Evolutionary conservation across 2,888 invertebrate species (phyloP), one percentile per base, ranked within the genome.

Genomic region (Monoplex corrugatus): DNA sequence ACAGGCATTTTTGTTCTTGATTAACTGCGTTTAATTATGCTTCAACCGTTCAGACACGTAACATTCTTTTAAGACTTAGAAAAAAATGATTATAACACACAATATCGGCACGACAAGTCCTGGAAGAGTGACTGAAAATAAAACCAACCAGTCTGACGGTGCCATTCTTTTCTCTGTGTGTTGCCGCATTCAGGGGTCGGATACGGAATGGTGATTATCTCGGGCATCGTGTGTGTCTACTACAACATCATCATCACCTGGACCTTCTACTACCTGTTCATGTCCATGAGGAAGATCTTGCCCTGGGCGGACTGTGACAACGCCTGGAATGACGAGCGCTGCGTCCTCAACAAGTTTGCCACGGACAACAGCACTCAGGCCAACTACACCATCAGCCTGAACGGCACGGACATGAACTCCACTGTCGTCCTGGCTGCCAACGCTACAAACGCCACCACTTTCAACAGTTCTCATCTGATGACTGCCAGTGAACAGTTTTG

Each of bases 181-280:
- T 78, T 8, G n/a, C 28, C 32, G 23, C 43, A 16, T 43, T 13
- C 91, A 95, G 95, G 95, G 88, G 91, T 96, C 44, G 96, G 96
- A 16, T 95, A 94, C 88, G 95, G 95, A 19, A 95, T 95, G 95
- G 94, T 95, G 45, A 92, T 95, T n/a, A 94, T 96, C 38, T 95
- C 95, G 3, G 95, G 93, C 50, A 93, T 95, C 23, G 94, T 95
- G 44, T 95, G 95, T 90, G 91, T 96, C 89, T 96, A 96, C 92
- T 96, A 96, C 93, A 96, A 96, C 92, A 94, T 96, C 91, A 95
- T 96, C 92, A 95, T 96, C 87, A 93, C 95, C 40, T 96, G 96
- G 95, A 95, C 95, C 3, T 91, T 96, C 32, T 96, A 95, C 92
- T 96, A 95, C 92, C 92, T 96, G 75, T 94, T 93, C 91, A 92